phyloP scores from a whole-genome alignment of 2,113 vertebrate species.

The Crypturellus undulatus region DNA sequence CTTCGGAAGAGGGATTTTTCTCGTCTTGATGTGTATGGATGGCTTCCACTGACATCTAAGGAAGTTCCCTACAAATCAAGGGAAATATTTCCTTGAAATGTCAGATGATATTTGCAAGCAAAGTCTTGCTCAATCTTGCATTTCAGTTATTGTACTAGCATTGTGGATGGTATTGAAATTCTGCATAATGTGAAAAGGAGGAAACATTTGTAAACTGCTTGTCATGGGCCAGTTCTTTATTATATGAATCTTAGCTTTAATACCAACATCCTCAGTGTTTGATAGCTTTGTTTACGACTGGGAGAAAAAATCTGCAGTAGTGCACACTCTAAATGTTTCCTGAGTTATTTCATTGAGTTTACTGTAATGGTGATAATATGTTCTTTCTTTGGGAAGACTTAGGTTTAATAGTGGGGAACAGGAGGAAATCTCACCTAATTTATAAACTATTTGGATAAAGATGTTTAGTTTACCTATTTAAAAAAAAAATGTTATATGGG shows the following conservation, averaged over 20 bases:
- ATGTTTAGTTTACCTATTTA: conserved; percentile 46
- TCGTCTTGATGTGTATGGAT: background rate
- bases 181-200: conserved; percentile 81
- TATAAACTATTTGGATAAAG: conserved; percentile 33
- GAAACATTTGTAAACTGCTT: conserved; percentile 80
- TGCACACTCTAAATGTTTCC: conserved; percentile 69
- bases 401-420: conserved; percentile 52
- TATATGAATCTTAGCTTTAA: conserved; percentile 80
- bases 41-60: conserved; percentile 6
- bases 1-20: conserved; percentile 40
- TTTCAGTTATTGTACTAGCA: conserved; percentile 73
- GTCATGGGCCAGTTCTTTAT: conserved; percentile 79
- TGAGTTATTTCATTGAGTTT: conserved; percentile 57
- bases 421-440: conserved; percentile 57
- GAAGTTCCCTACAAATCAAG: conserved; percentile 4
- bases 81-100: conserved; percentile 63
- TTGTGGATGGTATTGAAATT: conserved; percentile 80
- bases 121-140: conserved; percentile 67
- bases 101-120: conserved; percentile 62
- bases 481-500: background rate
- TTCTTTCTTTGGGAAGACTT: conserved; percentile 56
- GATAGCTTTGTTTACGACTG: conserved; percentile 75
- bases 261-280: conserved; percentile 74
- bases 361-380: conserved; percentile 53
- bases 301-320: conserved; percentile 64